Base-by-base conservation (phyloP, 2,113 vertebrate genomes). In the Cairina moschata region DNA sequence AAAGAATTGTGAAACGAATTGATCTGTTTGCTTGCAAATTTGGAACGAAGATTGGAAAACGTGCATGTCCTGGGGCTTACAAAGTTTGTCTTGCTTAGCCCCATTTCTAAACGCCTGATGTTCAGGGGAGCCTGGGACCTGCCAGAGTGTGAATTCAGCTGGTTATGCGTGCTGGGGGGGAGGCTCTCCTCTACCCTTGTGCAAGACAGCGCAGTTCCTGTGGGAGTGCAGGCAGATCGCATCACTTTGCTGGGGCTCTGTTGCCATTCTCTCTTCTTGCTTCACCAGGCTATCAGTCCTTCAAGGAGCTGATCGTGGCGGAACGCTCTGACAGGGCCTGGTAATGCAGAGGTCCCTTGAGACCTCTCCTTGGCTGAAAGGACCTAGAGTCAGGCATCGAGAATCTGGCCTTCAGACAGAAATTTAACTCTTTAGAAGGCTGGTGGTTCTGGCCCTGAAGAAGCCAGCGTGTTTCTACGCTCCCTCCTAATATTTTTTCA, bases 141-240 rank as follows among this genome's bases (percentile, higher is more conserved):
- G 21, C 31, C 0, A 16, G n/a, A 25, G 16, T 16, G 25, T 5
- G 11, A 16, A 8, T 26, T 32, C 58, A 42, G 65, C 52, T 18
- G 18, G 17, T 2, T 28, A 0, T 13, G 36, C 7, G 15, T 21
- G 46, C 9, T 22, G 36, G 62, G 36, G 0, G 2, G 29, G n/a
- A 60, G 46, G 38, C 1, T 75, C 32, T 65, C 5, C 8, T 52
- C 17, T 32, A 16, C 6, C 11, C 26, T 50, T 1, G 4, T 15
- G 38, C 1, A 23, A 65, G 40, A 14, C 72, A n/a, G 59, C 4
- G 2, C 15, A 20, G 34, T 5, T 75, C 67, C 58, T 20, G 52
- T 1, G 2, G 8, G 56, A 25, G 1, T 0, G 9, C 5, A 7
- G 52, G 66, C 29, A 74, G 48, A 6, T 29, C 55, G 38, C 0